Evolutionary conservation across 2,113 vertebrate species (phyloP), one percentile per base, ranked within the genome.

Genomic region (Tachysurus vachellii): DNA sequence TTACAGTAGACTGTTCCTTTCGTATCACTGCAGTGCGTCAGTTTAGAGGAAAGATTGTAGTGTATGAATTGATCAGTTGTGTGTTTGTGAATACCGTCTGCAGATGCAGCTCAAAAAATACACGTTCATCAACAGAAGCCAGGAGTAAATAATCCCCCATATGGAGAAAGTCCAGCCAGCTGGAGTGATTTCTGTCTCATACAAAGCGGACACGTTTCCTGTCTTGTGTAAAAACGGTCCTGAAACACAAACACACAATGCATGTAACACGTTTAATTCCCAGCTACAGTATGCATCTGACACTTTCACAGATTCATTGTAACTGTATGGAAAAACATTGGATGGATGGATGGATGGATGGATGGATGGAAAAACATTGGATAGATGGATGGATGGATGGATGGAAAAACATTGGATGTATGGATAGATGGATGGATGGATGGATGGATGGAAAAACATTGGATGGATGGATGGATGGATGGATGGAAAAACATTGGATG

Each of bases 141-240:
- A 96, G 17, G 91, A 91, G 16, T 96, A 96, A 83, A 95, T 95
- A 2, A 95, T 68, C 0, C 93, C 93, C 95, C 95, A 96, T 89
- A 96, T 95, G 9, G 94, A 94, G 92, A 95, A 96, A 88, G 95
- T 94, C 95, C 94, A 95, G 14, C 93, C 91, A 11, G 95, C 93
- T 0, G 95, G 95, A 5, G 95, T 96, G 90, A 96, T 93, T 83
- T 89, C 90, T 0, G 95, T 95, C 66, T 91, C 88, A 66, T 94
- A 94, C 64, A 44, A 90, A 19, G 36, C 86, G 0, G 95, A 96
- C 31, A 95, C 88, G 36, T 95, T 95, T 0, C 91, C 93, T 53
- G 91, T 93, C 0, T 64, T 64, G 14, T 68, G 89, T 23, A 71
- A 57, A 90, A 96, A 96, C 2, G 90, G 92, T 86, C 88, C 94